Evolutionary conservation across 2,113 vertebrate genomes (phyloP).

Genomic region (Atrichornis clamosus): DNA sequence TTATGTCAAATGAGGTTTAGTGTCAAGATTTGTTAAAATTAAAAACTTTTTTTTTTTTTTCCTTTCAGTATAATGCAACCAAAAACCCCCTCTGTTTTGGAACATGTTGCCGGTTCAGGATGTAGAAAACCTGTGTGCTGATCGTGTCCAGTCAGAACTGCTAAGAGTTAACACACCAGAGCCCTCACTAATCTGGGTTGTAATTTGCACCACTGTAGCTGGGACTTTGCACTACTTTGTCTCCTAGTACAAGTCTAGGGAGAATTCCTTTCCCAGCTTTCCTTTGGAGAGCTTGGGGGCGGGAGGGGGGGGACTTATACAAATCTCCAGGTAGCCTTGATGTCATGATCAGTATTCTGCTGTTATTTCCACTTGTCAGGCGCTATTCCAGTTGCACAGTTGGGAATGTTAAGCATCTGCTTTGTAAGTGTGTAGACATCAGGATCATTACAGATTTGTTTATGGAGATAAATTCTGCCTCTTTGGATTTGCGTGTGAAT

Average conservation of each 20-base stretch:
- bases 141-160: neutral
- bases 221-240: neutral
- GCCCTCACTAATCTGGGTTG: neutral
- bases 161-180: neutral
- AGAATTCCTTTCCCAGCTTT: neutral
- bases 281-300: neutral
- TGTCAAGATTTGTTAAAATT: conserved; percentile 66
- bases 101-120: neutral
- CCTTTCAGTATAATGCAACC: conserved; percentile 51
- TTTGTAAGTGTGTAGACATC: neutral
- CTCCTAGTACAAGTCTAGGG: neutral
- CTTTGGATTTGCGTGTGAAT: neutral
- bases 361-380: neutral
- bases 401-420: neutral
- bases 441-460: neutral
- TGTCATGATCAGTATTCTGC: neutral
- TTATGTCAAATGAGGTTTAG: conserved; percentile 71
- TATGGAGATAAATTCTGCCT: neutral
- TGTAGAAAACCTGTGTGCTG: neutral
- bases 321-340: neutral
- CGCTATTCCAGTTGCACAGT: neutral
- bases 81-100: neutral
- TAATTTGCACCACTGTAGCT: neutral
- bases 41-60: neutral
- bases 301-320: neutral